Conservation (phyloP, 1,140 invertebrate species). For the Vollenhovia emeryi region DNA sequence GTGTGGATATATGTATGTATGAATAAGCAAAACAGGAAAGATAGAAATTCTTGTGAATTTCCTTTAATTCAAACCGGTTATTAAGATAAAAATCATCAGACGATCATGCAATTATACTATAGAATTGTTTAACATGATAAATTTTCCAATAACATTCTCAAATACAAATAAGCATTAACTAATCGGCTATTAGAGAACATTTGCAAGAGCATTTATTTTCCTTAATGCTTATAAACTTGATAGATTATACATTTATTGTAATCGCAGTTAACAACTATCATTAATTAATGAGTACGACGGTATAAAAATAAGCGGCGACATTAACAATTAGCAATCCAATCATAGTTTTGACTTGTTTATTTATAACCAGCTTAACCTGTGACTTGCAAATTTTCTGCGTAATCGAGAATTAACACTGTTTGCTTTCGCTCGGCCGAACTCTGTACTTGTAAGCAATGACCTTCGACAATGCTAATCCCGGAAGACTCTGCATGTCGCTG, state of each 20-base stretch:
- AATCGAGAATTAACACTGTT: neutral
- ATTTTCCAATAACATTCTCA: neutral
- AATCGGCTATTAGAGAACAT: neutral
- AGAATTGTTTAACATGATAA: neutral
- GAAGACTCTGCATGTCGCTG: neutral
- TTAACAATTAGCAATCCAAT: neutral
- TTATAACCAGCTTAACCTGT: neutral
- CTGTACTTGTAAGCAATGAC: neutral
- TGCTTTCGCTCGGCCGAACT: neutral
- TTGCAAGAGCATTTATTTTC: neutral
- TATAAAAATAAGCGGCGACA: neutral
- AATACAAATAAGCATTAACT: neutral
- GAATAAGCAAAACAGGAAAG: neutral
- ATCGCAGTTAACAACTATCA: neutral
- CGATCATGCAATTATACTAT: neutral
- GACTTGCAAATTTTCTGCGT: neutral
- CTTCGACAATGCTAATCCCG: neutral
- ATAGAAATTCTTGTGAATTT: neutral
- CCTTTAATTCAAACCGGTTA: neutral
- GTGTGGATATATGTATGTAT: neutral
- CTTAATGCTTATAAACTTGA: neutral
- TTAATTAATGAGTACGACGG: neutral
- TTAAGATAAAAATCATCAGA: neutral
- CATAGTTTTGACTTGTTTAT: neutral
- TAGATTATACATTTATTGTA: neutral